Evolutionary conservation across 2,113 vertebrate species (phyloP).

Genomic region (Larimichthys crocea): DNA sequence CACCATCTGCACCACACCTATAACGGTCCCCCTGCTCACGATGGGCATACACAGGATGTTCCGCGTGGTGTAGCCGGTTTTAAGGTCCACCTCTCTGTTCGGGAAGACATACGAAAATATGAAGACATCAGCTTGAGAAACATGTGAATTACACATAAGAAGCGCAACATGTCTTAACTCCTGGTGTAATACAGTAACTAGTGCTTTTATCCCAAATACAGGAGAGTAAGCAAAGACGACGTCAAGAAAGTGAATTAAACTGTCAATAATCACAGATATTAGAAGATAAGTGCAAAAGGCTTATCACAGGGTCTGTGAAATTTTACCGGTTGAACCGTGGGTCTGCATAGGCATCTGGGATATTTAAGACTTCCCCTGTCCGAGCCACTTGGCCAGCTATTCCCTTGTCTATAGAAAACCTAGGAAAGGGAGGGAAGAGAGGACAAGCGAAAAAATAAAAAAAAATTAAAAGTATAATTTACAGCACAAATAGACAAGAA

Average conservation of each 20-base stretch:
- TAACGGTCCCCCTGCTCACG: constrained; percentile 95
- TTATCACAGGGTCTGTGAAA: neutral
- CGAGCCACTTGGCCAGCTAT: constrained; percentile 98
- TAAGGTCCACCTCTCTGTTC: constrained; percentile 96
- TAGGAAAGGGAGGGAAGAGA: constrained; percentile 65
- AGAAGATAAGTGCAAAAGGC: neutral
- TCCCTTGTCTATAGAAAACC: constrained; percentile 99
- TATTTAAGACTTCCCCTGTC: constrained; percentile 98
- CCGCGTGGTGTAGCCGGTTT: constrained; percentile 98
- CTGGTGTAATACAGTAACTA: neutral
- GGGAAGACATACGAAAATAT: neutral
- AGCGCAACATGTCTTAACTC: neutral
- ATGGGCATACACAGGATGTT: constrained; percentile 99
- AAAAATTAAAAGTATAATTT: neutral
- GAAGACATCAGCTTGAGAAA: neutral
- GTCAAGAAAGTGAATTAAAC: neutral
- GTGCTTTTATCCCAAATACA: neutral
- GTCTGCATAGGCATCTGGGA: constrained; percentile 99
- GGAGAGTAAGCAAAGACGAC: neutral
- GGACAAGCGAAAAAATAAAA: neutral
- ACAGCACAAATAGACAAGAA: neutral
- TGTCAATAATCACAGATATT: neutral
- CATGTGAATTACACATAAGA: neutral
- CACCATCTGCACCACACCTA: constrained; percentile 99
- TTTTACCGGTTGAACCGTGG: constrained; percentile 97